Evolutionary conservation across 2,888 invertebrate genomes (phyloP).

Genomic region (Campaea margaritaria): DNA sequence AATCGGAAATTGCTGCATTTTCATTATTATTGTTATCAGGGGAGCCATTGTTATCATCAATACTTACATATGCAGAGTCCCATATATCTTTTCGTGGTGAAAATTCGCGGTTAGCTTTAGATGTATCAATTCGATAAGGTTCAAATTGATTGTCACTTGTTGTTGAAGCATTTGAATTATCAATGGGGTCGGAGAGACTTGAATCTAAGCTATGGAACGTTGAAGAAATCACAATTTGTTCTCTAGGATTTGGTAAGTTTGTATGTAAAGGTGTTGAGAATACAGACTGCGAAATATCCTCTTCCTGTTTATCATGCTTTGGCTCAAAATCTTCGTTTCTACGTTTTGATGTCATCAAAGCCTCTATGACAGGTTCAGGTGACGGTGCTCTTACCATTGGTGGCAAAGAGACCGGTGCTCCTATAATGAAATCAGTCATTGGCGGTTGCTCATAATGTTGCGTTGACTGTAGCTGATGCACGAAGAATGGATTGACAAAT

Average conservation of each 20-base stretch:
- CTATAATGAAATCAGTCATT: conserved; percentile 78
- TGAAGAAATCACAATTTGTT: conserved; percentile 48
- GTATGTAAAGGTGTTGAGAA: conserved; percentile 53
- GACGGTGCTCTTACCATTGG: conserved; percentile 66
- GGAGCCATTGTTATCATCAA: conserved; percentile 78
- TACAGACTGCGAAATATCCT: conserved; percentile 44
- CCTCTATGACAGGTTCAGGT: conserved; percentile 65
- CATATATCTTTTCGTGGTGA: conserved; percentile 76
- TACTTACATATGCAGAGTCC: conserved; percentile 84
- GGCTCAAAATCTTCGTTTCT: conserved; percentile 6
- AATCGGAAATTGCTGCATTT: conserved; percentile 55
- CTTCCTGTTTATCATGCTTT: conserved; percentile 33
- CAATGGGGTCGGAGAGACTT: conserved; percentile 54
- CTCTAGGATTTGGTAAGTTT: conserved; percentile 36
- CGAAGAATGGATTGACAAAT: conserved; percentile 73
- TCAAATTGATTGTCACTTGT: conserved; percentile 52
- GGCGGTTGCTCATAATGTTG: conserved; percentile 51
- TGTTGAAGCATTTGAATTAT: conserved; percentile 54
- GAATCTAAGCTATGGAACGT: conserved; percentile 70
- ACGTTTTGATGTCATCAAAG: conserved; percentile 49
- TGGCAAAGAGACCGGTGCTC: conserved; percentile 81
- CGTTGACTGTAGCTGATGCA: conserved; percentile 58
- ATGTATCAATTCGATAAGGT: conserved; percentile 48
- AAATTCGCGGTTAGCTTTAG: conserved; percentile 51
- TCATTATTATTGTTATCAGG: conserved; percentile 76